phyloP scores from a whole-genome alignment of 2,888 invertebrate genomes.

The Rhingia rostrata region DNA sequence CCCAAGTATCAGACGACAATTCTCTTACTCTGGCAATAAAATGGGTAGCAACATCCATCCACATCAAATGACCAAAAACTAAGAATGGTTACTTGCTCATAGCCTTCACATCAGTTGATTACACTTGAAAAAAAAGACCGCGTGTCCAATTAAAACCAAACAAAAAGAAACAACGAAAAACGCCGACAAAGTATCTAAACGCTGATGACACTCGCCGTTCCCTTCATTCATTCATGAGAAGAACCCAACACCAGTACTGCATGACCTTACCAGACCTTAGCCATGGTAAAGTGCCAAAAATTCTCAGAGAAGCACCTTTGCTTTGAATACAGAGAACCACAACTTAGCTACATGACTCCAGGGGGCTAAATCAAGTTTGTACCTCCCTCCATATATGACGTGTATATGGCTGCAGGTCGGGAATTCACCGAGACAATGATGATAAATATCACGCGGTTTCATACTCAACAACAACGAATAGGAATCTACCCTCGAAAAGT shows the following conservation, averaged over 20 bases:
- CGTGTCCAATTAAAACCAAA: conserved; percentile 44
- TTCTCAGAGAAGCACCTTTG: conserved; percentile 55
- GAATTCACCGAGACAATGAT: conserved; percentile 31
- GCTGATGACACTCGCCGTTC: conserved; percentile 50
- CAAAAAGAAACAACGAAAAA: background rate
- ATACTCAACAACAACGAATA: background rate
- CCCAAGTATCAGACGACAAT: too few relatives aligned
- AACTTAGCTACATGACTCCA: background rate
- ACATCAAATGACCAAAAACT: conserved; percentile 27
- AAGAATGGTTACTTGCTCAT: conserved; percentile 7
- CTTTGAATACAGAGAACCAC: conserved; percentile 16
- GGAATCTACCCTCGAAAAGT: conserved; percentile 13
- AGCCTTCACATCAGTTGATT: conserved; percentile 32
- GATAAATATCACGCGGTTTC: conserved; percentile 11
- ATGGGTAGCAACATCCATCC: conserved; percentile 31
- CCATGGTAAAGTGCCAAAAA: conserved; percentile 31
- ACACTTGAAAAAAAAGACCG: conserved; percentile 43
- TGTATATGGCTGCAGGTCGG: conserved; percentile 26
- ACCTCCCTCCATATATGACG: background rate
- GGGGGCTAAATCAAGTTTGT: background rate
- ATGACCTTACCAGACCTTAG: conserved; percentile 45
- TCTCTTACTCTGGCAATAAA: conserved; percentile 1
- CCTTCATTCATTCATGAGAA: conserved; percentile 55
- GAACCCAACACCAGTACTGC: background rate
- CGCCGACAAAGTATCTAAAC: conserved; percentile 58